Percentiles rank a stretch among this genome's conserved stretches.
Conservation (phyloP, 2,888 invertebrate genomes). For the Tubulanus polymorphus region DNA sequence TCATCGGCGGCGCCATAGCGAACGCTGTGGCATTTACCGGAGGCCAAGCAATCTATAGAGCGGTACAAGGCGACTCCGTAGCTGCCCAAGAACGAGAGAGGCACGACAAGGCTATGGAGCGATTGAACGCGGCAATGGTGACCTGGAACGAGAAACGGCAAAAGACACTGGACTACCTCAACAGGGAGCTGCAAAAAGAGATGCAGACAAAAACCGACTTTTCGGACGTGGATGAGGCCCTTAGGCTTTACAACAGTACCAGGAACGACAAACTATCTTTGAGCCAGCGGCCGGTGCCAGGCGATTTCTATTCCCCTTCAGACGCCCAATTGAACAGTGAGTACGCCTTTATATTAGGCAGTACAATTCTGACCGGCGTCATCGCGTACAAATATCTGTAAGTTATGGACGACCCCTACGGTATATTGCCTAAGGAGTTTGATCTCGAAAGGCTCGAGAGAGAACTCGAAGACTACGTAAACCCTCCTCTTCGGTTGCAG, state of each 20-base stretch:
- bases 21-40: neutral
- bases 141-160: neutral
- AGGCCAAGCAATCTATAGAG: neutral
- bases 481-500: too few relatives aligned
- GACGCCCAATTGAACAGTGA: neutral
- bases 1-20: neutral
- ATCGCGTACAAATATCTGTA: neutral
- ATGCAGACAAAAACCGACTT: neutral
- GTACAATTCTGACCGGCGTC: neutral
- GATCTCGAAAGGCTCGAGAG: too few relatives aligned
- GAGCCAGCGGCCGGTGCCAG: neutral
- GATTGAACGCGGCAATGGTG: neutral
- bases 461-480: too few relatives aligned
- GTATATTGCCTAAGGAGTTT: too few relatives aligned
- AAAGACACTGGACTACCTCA: neutral
- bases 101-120: slow-evolving; percentile 1
- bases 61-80: neutral
- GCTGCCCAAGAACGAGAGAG: neutral
- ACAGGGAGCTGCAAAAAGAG: neutral
- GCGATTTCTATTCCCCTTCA: neutral
- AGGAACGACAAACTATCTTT: neutral
- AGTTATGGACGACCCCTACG: neutral
- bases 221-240: neutral
- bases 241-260: neutral
- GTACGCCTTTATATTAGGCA: neutral